Base-by-base conservation (phyloP, 1,140 invertebrate genomes). In the Bathynomus jamesi region DNA sequence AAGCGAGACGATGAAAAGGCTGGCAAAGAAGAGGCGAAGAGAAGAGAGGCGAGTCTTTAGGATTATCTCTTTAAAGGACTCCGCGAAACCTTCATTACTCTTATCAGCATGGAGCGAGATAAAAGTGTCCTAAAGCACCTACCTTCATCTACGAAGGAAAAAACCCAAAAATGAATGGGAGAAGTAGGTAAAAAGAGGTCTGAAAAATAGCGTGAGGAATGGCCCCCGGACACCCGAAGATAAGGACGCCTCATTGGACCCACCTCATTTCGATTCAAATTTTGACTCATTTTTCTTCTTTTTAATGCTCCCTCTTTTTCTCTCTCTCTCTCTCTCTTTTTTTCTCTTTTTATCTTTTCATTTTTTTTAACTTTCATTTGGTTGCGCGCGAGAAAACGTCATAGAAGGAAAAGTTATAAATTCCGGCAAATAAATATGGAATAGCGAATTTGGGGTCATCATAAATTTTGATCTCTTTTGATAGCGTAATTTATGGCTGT, bases 251-350 rank as follows among this genome's bases (percentile, higher is more conserved):
- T 53, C 40, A 53, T 53, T 53, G 40, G 40, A 53, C 40, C 40
- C 40, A 53, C 40, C 40, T 53, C 40, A 53, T 53, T 53, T 53
- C 40, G 40, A 53, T 53, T 53, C 40, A 53, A 53, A 53, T 53
- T 53, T 53, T 53, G 21, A 21, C 13, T 21, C 21, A 53, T 53
- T 53, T 53, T 53, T 53, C 21, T 17, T 53, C 40, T 3, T 53
- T 53, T 53, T 53, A n/a, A n/a, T n/a, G n/a, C 21, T 53, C 2
- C 5, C 5, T 53, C 21, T 53, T 53, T 53, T 5, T 53, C 21
- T 17, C 21, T 40, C 17, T 40, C 40, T 53, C 21, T 53, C 21
- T 53, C 21, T 5, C 5, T 53, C 21, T 53, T 53, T 53, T 53
- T 53, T 53, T 17, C 21, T 21, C 40, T 53, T 21, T 53, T 53